Evolutionary conservation across 2,113 vertebrate genomes (phyloP), one percentile per base, ranked within the genome.

Genomic region (Lampris incognitus): DNA sequence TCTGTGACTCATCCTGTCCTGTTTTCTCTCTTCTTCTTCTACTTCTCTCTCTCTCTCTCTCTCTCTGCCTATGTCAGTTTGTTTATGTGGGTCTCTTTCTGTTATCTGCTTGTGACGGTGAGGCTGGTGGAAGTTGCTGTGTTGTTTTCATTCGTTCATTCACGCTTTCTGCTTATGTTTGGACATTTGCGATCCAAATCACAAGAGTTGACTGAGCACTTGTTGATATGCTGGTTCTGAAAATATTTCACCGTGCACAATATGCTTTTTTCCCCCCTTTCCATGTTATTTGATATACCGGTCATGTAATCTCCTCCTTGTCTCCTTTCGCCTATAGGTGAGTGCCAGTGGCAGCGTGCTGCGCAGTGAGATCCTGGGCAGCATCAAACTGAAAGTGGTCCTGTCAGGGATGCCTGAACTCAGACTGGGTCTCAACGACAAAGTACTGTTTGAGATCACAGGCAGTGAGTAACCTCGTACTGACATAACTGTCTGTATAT

Each of bases 331-430:
- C 66, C 51, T 72, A 0, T 1, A 98, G 97, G 96, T 98, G 81
- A 97, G 89, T 6, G 95, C 93, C 70, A 95, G 80, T 0, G 97
- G 97, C 82, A 94, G 93, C 4, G 95, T 98, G 69, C 92, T 98
- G 66, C 95, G 94, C 67, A 97, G 97, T 6, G 97, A 98, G 92
- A 96, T 98, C 3, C 91, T 97, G 72, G 97, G 97, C 69, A 91
- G 84, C 86, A 94, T 98, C 83, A 96, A 96, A 82, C 95, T 98
- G 70, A 96, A 95, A 89, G 96, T 97, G 6, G 94, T 97, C 69
- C 93, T 98, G 58, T 97, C 97, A 0, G 97, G 97, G 58, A 98
- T 98, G 97, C 97, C 97, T 0, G 97, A 98, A 83, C 93, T 98
- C 61, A 88, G 97, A 61, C 90, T 97, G 48, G 97, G 96, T 59